Percentiles rank a stretch among this genome's conserved stretches.
Evolutionary conservation across 2,113 vertebrate species (phyloP).

Genomic region (Lasiurus borealis): DNA sequence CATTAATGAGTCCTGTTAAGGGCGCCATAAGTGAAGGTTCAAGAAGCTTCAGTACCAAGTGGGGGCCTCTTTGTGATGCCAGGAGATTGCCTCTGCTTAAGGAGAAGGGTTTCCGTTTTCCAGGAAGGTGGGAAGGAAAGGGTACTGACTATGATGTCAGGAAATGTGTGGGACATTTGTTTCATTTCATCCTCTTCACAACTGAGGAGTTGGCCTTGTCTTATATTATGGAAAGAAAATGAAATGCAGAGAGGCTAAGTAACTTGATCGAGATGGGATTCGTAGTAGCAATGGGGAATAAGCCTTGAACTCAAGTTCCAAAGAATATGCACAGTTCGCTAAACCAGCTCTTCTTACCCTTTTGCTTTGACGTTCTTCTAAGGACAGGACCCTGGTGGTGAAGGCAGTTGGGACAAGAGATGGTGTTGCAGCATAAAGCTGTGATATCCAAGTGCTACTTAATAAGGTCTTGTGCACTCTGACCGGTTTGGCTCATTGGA

Average conservation of each 20-base stretch:
- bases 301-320: background rate
- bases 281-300: too few relatives aligned
- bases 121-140: background rate
- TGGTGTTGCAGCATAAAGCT: background rate
- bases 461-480: background rate
- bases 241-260: background rate
- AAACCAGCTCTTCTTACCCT: background rate
- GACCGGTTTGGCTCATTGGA: too few relatives aligned
- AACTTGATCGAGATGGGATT: background rate
- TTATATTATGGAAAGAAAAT: background rate
- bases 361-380: background rate
- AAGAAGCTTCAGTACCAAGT: background rate
- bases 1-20: too few relatives aligned
- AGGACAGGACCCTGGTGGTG: background rate
- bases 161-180: background rate
- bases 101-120: background rate
- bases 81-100: background rate
- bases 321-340: background rate
- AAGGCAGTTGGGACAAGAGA: background rate
- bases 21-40: background rate
- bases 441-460: background rate
- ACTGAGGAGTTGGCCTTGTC: background rate
- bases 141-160: background rate
- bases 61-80: background rate
- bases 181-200: background rate